These are phyloP conservation scores for Beris morrisii DNA, from an alignment of 2,888 invertebrate genomes.

Conservation along the genomic window DNA sequence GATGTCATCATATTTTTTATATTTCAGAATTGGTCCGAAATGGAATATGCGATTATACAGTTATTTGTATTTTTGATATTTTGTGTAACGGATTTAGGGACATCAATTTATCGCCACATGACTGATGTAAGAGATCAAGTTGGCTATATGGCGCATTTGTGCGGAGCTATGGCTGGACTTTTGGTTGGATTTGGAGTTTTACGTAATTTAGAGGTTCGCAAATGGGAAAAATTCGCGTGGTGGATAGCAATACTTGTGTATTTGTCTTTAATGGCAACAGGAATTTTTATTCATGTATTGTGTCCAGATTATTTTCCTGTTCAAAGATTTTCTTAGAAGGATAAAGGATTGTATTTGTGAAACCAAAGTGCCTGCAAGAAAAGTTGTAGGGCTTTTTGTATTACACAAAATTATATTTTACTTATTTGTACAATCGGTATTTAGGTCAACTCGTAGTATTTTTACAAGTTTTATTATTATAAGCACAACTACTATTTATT, in stretches of 20 bases:
- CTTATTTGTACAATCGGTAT: too few species aligned
- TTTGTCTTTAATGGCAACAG: constrained; percentile 69
- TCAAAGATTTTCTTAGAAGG: constrained; percentile 41
- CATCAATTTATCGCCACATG: constrained; percentile 87
- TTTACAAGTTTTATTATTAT: too few species aligned
- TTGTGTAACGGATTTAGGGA: constrained; percentile 81
- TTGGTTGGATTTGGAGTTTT: constrained; percentile 82
- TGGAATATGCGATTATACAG: constrained; percentile 90
- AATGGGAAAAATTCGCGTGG: constrained; percentile 81
- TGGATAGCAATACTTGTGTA: constrained; percentile 77
- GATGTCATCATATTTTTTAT: constrained; percentile 30
- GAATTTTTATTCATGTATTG: constrained; percentile 73
- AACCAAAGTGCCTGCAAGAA: neutral
- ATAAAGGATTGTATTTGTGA: neutral
- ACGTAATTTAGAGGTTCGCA: constrained; percentile 76
- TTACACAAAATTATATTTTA: too few species aligned
- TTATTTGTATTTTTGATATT: constrained; percentile 80
- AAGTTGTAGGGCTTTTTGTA: neutral
- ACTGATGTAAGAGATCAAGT: constrained; percentile 72
- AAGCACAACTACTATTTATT: too few species aligned
- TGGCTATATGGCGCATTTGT: constrained; percentile 93
- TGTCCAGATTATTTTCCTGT: constrained; percentile 62
- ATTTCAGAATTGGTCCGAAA: constrained; percentile 91
- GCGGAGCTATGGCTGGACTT: constrained; percentile 83
- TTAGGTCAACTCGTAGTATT: too few species aligned